Base-by-base conservation (phyloP, 2,113 vertebrate species). In the Struthidea cinerea region DNA sequence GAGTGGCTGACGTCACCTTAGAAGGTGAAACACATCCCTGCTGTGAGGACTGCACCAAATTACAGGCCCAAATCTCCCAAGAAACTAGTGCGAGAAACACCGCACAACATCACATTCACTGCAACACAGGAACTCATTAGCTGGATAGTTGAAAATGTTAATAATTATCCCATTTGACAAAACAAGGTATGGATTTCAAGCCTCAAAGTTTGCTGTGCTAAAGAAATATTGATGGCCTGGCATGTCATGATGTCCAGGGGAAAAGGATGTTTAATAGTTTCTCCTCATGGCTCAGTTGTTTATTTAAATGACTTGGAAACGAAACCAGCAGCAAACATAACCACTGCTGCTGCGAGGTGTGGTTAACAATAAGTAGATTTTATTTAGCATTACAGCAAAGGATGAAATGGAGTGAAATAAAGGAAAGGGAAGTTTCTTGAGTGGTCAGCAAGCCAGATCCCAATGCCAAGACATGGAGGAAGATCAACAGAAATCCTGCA, bases 181-280 rank as follows among this genome's bases (percentile, higher is more conserved):
- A 93, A 63, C 27, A 46, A 93, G 60, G n/a, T 28, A 26, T 7
- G 49, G 46, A 63, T 80, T 93, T 93, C 37, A 90, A 90, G 64
- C 57, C 70, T 63, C 4, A 16, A 91, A 91, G 39, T 70, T 79
- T 87, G 76, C 5, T 9, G 73, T 79, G 89, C 67, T 76, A 93
- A 96, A 70, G 78, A 91, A 94, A 95, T 91, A 96, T 94, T 89
- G 77, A 93, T 94, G 86, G 61, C 52, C 46, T 91, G 87, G 68
- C 18, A 8, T 82, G 80, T 75, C 81, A 41, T 27, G 53, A 64
- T 89, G 76, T 78, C 79, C 83, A 74, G 53, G 44, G 87, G 70
- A 94, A 92, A 74, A 92, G 74, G 89, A 80, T 76, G 39, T 91
- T 97, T 96, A 97, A 95, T 84, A 95, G 75, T 77, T 94, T 95